Conservation (phyloP, 2,797 vertebrate genomes). For the Ambastaia sidthimunki region DNA sequence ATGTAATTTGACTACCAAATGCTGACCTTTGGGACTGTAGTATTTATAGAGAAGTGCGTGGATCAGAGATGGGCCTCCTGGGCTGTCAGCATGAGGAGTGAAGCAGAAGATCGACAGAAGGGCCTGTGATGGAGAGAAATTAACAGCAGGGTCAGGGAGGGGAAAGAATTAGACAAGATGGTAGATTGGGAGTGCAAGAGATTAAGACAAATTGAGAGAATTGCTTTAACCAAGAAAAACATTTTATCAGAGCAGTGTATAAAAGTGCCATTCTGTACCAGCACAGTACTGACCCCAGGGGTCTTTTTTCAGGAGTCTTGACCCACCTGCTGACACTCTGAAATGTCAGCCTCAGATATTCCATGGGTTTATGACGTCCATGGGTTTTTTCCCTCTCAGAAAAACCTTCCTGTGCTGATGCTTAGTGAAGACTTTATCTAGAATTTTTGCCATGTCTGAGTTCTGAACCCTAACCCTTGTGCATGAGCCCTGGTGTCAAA, state of each 20-base stretch:
- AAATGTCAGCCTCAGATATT: slow-evolving; percentile 60
- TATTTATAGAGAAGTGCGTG: slow-evolving; percentile 48
- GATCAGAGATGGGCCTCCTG: slow-evolving; percentile 60
- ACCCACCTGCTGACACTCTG: slow-evolving; percentile 51
- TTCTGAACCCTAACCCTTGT: too few relatives aligned
- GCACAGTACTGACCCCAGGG: slow-evolving; percentile 38
- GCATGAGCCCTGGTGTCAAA: slow-evolving; percentile 16
- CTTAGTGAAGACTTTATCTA: background rate
- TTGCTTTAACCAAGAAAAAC: background rate
- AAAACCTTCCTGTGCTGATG: slow-evolving; percentile 36
- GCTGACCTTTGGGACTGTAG: slow-evolving; percentile 58
- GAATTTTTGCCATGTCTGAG: slow-evolving; percentile 4
- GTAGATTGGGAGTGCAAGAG: background rate
- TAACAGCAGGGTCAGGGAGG: slow-evolving; percentile 15
- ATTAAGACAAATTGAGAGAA: background rate
- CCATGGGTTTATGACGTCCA: slow-evolving; percentile 51
- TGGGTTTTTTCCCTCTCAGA: slow-evolving; percentile 41
- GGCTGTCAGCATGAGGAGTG: slow-evolving; percentile 45
- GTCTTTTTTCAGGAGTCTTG: slow-evolving; percentile 23
- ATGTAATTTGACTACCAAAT: slow-evolving; percentile 65
- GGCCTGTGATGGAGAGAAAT: slow-evolving; percentile 41
- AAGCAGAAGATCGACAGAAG: background rate
- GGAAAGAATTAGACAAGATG: background rate
- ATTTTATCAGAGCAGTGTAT: slow-evolving; percentile 33
- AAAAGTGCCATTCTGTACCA: background rate